Percentiles rank a stretch among this genome's conserved stretches.
Evolutionary conservation across 2,113 vertebrate genomes (phyloP).

Genomic region (Aptenodytes patagonicus): DNA sequence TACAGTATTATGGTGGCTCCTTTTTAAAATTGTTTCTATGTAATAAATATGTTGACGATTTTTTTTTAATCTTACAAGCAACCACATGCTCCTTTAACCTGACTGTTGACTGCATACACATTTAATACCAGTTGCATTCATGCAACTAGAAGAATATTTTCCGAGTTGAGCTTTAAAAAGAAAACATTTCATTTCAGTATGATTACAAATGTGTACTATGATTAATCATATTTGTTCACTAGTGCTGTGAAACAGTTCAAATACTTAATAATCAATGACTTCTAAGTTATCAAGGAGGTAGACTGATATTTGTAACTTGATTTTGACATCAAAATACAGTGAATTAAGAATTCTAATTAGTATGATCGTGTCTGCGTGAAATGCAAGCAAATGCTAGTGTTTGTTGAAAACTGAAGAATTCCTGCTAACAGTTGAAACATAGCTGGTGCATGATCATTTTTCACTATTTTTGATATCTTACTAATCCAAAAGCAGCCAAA

Average conservation of each 20-base stretch:
- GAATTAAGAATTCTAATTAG: not conserved
- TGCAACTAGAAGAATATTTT: not conserved
- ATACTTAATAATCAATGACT: not conserved
- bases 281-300: not conserved
- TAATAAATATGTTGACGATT: not conserved
- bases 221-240: not conserved
- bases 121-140: not conserved
- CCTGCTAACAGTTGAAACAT: not conserved
- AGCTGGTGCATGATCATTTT: not conserved
- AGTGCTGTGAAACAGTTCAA: not conserved
- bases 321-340: not conserved
- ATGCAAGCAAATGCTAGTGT: not conserved
- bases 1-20: not conserved
- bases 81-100: not conserved
- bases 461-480: not conserved
- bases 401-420: not conserved
- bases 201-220: not conserved
- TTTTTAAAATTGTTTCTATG: not conserved
- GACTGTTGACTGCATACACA: not conserved
- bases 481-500: not conserved
- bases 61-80: not conserved
- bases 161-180: not conserved
- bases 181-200: not conserved
- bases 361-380: not conserved
- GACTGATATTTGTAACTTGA: not conserved